Evolutionary conservation across 2,888 invertebrate genomes (phyloP), one percentile per base, ranked within the genome.

Genomic region (Tenthredo scrophulariae): DNA sequence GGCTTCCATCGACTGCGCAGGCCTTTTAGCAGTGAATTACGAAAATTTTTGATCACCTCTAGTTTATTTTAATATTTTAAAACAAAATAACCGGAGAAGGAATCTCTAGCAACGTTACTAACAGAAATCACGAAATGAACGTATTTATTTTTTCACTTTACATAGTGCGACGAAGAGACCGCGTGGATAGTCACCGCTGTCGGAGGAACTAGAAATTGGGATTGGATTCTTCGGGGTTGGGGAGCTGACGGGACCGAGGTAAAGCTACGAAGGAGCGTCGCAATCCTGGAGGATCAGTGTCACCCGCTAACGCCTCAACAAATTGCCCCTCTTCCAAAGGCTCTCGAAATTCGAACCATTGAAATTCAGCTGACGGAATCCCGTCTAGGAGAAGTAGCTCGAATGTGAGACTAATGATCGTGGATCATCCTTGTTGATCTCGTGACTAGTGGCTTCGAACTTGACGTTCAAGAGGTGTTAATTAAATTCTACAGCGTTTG

Each of bases 201-300:
- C 22, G 84, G 88, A 1, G 86, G 86, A 2, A 65, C 82, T 1
- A 89, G 86, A 50, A 83, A 79, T 37, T 91, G 91, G 88, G 89
- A 91, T 85, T 93, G 93, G 93, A 88, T 84, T 58, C 84, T 93
- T 26, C 87, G 88, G n/a, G 91, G 88, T 33, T 85, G 84, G 84
- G 89, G 88, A 26, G 84, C 86, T 0, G 86, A 89, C 7, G 90
- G 88, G 33, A 89, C 88, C 0, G 89, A 91, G 85, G 74, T 93
- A 10, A 90, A 89, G 74, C 86, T 91, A 15, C 86, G 89, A 9
- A 89, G 89, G 85, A 87, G 86, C 43, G 90, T 93, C 4, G 88
- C 87, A 18, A 90, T 88, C 83, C 88, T 92, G 7, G 89, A 91
- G 18, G 90, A 90, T 84, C 85, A 87, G 0, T 67, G 84, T 54